These are phyloP conservation scores for Gobionotothen gibberifrons DNA, from an alignment of 2,797 vertebrate species.

Conservation along the genomic window DNA sequence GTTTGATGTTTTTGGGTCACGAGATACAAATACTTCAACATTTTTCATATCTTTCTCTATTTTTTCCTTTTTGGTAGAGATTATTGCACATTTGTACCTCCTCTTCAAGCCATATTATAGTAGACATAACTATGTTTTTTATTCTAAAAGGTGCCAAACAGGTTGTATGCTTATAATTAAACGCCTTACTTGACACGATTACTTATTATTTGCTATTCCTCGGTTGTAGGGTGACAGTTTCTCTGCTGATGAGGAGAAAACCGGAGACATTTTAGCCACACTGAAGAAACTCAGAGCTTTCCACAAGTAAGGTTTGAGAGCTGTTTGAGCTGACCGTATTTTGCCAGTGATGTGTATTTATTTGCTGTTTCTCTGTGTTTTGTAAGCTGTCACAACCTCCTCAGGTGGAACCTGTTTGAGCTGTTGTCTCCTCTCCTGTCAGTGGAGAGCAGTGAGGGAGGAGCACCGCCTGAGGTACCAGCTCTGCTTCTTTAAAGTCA, in stretches of 20 bases:
- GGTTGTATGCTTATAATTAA: neutral
- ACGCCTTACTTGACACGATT: neutral
- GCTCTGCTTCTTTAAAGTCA: neutral
- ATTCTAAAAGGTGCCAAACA: neutral
- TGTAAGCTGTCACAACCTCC: slow-evolving; percentile 89
- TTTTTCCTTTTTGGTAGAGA: neutral
- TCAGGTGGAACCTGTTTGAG: slow-evolving; percentile 85
- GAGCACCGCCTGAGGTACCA: slow-evolving; percentile 83
- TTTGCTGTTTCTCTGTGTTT: neutral
- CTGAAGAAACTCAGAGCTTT: slow-evolving; percentile 89
- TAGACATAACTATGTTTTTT: neutral
- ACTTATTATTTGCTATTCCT: slow-evolving; percentile 10
- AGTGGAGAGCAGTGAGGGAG: slow-evolving; percentile 71
- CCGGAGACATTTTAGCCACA: slow-evolving; percentile 71
- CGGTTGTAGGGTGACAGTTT: slow-evolving; percentile 77
- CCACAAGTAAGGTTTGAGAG: slow-evolving; percentile 86
- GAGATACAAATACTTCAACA: no score
- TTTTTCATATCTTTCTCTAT: no score
- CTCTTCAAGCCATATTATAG: no score
- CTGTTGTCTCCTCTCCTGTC: slow-evolving; percentile 84
- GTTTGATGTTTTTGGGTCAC: no score
- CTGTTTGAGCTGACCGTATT: neutral
- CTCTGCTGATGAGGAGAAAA: slow-evolving; percentile 72
- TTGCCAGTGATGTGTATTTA: neutral
- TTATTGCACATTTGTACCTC: neutral